phyloP scores from a whole-genome alignment of 2,113 vertebrate genomes.

The Polypterus bichir region DNA sequence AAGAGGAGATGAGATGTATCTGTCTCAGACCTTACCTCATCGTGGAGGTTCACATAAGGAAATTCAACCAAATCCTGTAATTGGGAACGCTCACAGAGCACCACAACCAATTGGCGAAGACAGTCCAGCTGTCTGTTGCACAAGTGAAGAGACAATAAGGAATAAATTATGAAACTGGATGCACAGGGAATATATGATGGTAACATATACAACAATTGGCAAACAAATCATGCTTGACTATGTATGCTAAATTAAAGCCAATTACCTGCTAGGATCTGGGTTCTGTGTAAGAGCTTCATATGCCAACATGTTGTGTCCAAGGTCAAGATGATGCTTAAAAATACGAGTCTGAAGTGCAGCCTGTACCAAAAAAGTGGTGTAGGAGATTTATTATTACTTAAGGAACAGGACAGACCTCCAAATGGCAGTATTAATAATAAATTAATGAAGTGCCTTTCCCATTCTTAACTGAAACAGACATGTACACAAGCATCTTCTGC shows the following conservation, averaged over 20 bases:
- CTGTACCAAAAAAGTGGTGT: conserved; percentile 32
- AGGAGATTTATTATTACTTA: too few species aligned
- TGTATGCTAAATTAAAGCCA: background rate
- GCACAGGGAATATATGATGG: background rate
- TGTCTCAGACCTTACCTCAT: conserved; percentile 58
- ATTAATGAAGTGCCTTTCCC: too few species aligned
- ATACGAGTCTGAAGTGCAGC: conserved; percentile 85
- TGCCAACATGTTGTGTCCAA: conserved; percentile 82
- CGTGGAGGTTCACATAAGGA: conserved; percentile 79
- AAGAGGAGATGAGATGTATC: background rate
- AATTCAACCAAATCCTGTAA: conserved; percentile 85
- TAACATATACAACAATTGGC: conserved; percentile 7
- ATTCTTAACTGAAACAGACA: background rate
- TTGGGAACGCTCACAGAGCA: conserved; percentile 84
- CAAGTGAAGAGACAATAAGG: background rate
- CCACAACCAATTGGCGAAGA: conserved; percentile 84
- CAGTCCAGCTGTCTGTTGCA: conserved; percentile 77
- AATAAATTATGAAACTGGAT: background rate
- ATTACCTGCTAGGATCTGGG: conserved; percentile 79
- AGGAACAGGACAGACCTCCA: background rate
- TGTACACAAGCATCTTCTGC: background rate
- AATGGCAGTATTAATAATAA: background rate
- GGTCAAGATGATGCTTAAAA: conserved; percentile 91
- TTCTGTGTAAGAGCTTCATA: conserved; percentile 87
- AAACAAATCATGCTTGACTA: background rate